These are phyloP conservation scores for Zelostemma sp. DNA, from an alignment of 1,140 invertebrate species.

Conservation along the genomic window DNA sequence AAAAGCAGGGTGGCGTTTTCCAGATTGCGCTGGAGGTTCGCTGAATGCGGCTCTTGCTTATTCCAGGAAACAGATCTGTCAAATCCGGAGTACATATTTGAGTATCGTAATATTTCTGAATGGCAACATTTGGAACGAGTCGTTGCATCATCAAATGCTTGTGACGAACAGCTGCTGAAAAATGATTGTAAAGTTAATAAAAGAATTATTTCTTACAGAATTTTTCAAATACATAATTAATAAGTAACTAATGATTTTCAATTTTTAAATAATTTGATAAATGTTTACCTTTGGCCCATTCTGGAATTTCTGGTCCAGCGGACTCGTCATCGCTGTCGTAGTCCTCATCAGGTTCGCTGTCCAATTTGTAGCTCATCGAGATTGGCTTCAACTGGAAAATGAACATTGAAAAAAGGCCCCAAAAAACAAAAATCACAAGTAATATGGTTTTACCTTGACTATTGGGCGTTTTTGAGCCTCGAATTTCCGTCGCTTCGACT, in stretches of 20 bases:
- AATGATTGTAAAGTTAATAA: too few species aligned
- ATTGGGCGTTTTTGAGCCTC: conserved; percentile 63
- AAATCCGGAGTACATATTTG: conserved; percentile 76
- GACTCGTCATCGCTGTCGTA: conserved; percentile 73
- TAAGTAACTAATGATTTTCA: background rate
- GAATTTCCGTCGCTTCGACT: conserved; percentile 68
- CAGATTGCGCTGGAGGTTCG: conserved; percentile 80
- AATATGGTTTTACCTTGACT: conserved; percentile 50
- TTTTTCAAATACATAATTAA: too few species aligned
- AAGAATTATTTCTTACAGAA: too few species aligned
- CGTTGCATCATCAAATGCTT: conserved; percentile 56
- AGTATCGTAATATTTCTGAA: conserved; percentile 75
- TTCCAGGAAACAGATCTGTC: conserved; percentile 75
- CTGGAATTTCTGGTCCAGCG: conserved; percentile 68
- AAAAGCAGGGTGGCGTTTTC: conserved; percentile 76
- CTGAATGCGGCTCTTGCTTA: conserved; percentile 75
- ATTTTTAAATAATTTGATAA: conserved; percentile 4
- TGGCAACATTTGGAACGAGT: conserved; percentile 55
- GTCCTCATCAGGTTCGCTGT: conserved; percentile 66
- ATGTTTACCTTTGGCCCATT: conserved; percentile 70
- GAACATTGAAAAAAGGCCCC: too few species aligned
- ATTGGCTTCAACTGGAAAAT: conserved; percentile 44
- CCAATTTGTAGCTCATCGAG: conserved; percentile 54
- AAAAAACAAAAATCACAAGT: conserved; percentile 21
- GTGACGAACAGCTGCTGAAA: conserved; percentile 41